These are phyloP conservation scores for Smithornis capensis DNA, from an alignment of 2,113 vertebrate species.

Conservation along the genomic window DNA sequence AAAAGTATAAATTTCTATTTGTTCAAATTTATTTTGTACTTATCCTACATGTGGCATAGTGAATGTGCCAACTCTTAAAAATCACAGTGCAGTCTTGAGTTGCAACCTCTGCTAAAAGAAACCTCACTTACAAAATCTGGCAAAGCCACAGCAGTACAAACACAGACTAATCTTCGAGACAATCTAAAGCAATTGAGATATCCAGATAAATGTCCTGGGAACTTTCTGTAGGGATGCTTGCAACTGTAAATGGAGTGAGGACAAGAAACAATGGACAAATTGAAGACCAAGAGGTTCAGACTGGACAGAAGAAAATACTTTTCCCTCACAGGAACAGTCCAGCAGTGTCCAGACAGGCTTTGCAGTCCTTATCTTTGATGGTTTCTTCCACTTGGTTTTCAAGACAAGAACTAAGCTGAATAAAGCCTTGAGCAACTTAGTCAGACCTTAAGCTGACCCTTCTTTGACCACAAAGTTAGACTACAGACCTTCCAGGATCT, in stretches of 20 bases:
- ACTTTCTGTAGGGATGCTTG: not conserved
- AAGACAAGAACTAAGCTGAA: constrained; percentile 2
- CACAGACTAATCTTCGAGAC: not conserved
- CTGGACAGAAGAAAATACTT: not conserved
- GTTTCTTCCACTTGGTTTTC: not conserved
- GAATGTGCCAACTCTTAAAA: constrained; percentile 17
- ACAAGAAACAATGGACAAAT: constrained; percentile 30
- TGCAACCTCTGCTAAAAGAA: not conserved
- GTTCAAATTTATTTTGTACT: constrained; percentile 28
- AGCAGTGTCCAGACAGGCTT: not conserved
- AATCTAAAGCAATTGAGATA: constrained; percentile 37
- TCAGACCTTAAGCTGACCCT: constrained; percentile 4
- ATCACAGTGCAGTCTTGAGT: not conserved
- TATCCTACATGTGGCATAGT: not conserved
- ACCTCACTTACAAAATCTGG: constrained; percentile 5
- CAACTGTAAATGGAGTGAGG: not conserved
- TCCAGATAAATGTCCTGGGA: constrained; percentile 12
- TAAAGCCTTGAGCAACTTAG: not conserved
- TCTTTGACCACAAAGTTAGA: not conserved
- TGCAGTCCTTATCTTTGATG: not conserved
- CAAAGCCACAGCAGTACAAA: constrained; percentile 10
- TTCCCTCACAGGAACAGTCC: not conserved
- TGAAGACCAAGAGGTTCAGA: not conserved
- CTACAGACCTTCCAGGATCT: not conserved
- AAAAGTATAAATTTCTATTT: constrained; percentile 43